phyloP scores from a whole-genome alignment of 2,888 invertebrate species.

The Pammene fasciana region DNA sequence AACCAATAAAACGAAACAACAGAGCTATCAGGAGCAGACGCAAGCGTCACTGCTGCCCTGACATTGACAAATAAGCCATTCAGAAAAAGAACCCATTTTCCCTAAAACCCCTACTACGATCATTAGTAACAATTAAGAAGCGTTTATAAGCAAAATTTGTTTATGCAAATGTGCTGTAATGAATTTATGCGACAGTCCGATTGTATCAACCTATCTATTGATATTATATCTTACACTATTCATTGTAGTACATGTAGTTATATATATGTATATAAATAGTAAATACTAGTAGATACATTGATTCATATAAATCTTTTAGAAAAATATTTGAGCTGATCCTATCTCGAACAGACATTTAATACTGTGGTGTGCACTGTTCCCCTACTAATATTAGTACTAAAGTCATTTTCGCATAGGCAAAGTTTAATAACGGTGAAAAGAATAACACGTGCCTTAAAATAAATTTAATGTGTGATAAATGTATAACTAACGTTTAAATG shows the following conservation, averaged over 20 bases:
- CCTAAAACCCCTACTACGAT: slow-evolving; percentile 64
- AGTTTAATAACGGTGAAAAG: background rate
- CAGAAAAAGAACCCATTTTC: slow-evolving; percentile 72
- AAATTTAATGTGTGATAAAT: background rate
- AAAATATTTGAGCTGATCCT: slow-evolving; percentile 19
- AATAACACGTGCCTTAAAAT: too few species aligned
- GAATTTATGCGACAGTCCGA: background rate
- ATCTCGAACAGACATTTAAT: slow-evolving; percentile 19
- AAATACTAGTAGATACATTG: too few species aligned
- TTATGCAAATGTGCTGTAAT: slow-evolving; percentile 7
- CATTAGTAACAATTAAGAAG: slow-evolving; percentile 40
- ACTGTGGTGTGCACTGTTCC: slow-evolving; percentile 27
- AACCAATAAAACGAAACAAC: slow-evolving; percentile 73
- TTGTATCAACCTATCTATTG: background rate
- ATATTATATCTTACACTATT: background rate
- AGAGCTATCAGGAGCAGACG: slow-evolving; percentile 73
- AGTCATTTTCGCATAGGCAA: background rate
- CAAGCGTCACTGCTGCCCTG: slow-evolving; percentile 67
- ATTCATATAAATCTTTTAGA: background rate
- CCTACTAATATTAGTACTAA: slow-evolving; percentile 20
- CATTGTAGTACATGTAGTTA: too few species aligned
- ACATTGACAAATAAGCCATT: slow-evolving; percentile 78
- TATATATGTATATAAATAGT: too few species aligned
- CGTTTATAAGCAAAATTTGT: slow-evolving; percentile 6
- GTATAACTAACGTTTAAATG: background rate